Base-by-base conservation (phyloP, 1,140 invertebrate species). In the Telenomus remus region DNA sequence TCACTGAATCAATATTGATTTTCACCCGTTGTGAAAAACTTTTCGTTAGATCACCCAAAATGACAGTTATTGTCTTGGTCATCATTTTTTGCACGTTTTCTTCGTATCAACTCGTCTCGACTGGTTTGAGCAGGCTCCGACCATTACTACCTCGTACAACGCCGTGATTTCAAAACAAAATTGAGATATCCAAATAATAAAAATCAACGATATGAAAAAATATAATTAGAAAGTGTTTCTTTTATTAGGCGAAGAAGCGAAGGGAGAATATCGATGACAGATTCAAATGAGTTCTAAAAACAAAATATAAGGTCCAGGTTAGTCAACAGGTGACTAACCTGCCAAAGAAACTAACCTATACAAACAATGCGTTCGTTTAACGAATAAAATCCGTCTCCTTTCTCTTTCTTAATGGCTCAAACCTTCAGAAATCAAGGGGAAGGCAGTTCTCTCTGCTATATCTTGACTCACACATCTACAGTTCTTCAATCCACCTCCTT, bases 261-360 rank as follows among this genome's bases (percentile, higher is more conserved):
- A 85, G 78, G 2, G 1, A 3, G 19, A 27, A 6, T 3, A 27
- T 27, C 19, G 6, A 6, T 27, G 19, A 66, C 60, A 63, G 64
- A 71, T 44, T 50, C 35, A 46, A 79, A 78, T 82, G 79, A 79
- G 78, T 81, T 80, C 66, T 76, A 79, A 80, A 79, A 84, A 68
- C 57, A 46, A 46, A 80, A 76, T 76, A 72, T 75, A 80, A 81
- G 78, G 79, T 85, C 85, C 82, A 84, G 82, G 79, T 85, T 86
- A 86, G 85, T 86, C 87, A 88, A 88, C 87, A 87, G 86, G 87
- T 87, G 86, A 84, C 83, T 86, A 87, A 88, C 85, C 85, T 88
- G 85, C 82, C 80, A 82, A 78, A 63, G 74, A 81, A 83, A 82
- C 81, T 78, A 86, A 87, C 85, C 81, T 86, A 86, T 83, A 83